Evolutionary conservation across 1,140 invertebrate genomes (phyloP).

Genomic region (Papilio dardanus): DNA sequence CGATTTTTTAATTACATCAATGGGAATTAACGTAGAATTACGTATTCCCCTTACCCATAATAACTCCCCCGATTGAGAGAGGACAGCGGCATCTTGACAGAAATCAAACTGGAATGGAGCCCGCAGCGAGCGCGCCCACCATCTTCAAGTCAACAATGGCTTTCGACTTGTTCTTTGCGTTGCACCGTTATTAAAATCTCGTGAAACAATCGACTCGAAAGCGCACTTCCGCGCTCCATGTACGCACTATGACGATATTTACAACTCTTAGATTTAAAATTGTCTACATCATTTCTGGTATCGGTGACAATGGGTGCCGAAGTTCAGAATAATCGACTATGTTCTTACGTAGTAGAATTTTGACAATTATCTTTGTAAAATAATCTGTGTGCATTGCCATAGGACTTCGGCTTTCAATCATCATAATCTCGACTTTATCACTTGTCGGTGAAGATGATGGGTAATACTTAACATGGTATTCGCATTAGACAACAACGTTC

Average conservation of each 20-base stretch:
- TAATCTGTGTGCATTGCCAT: too few species aligned
- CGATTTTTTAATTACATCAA: background rate
- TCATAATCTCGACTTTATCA: background rate
- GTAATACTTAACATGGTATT: background rate
- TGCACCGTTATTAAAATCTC: slow-evolving; percentile 82
- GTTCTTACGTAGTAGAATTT: too few species aligned
- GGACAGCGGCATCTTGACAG: slow-evolving; percentile 48
- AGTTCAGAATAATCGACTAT: background rate
- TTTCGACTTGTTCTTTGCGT: slow-evolving; percentile 77
- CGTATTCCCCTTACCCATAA: slow-evolving; percentile 9
- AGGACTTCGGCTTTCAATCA: too few species aligned
- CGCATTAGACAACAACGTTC: background rate
- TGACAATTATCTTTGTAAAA: too few species aligned
- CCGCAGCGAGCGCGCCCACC: slow-evolving; percentile 55
- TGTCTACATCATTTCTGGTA: background rate
- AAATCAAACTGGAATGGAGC: slow-evolving; percentile 62
- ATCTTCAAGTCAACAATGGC: slow-evolving; percentile 77
- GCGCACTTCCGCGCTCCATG: slow-evolving; percentile 72
- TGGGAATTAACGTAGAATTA: slow-evolving; percentile 17
- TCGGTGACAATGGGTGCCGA: background rate
- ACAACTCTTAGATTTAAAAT: background rate
- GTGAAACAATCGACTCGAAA: slow-evolving; percentile 81
- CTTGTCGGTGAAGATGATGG: background rate
- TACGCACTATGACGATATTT: slow-evolving; percentile 49
- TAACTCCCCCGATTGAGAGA: slow-evolving; percentile 36